These are phyloP conservation scores for Mohoua ochrocephala DNA, from an alignment of 2,113 vertebrate species.

Conservation along the genomic window DNA sequence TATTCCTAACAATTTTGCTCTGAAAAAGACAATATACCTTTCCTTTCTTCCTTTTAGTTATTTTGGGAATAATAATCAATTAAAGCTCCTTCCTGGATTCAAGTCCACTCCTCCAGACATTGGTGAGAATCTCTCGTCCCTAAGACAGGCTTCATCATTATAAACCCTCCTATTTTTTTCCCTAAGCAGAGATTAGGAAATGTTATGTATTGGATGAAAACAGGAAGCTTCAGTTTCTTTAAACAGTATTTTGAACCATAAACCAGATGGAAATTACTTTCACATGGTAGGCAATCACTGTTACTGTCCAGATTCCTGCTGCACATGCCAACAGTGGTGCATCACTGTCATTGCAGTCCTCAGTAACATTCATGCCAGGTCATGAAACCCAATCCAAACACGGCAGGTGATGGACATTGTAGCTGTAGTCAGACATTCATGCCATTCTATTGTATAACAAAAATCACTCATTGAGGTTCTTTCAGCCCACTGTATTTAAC, in stretches of 20 bases:
- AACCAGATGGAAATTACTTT: background rate
- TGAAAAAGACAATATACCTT: background rate
- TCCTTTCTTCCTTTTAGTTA: background rate
- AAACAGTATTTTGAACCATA: background rate
- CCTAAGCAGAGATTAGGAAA: background rate
- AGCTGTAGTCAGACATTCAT: background rate
- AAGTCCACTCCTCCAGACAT: background rate
- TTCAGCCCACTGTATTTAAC: background rate
- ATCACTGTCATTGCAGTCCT: background rate
- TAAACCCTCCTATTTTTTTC: background rate
- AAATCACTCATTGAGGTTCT: background rate
- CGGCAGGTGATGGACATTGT: background rate
- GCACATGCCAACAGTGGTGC: background rate
- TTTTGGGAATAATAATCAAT: background rate
- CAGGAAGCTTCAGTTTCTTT: background rate
- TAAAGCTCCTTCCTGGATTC: background rate
- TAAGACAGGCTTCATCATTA: background rate
- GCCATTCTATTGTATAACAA: background rate
- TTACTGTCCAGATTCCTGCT: background rate
- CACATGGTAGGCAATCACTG: background rate
- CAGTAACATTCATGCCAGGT: background rate
- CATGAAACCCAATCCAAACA: background rate
- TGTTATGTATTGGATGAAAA: background rate
- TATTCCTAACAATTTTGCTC: background rate
- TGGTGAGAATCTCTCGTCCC: background rate